Percentiles rank a stretch among this genome's conserved stretches.
phyloP scores from a whole-genome alignment of 2,797 vertebrate species.

The Vireo griseus region DNA sequence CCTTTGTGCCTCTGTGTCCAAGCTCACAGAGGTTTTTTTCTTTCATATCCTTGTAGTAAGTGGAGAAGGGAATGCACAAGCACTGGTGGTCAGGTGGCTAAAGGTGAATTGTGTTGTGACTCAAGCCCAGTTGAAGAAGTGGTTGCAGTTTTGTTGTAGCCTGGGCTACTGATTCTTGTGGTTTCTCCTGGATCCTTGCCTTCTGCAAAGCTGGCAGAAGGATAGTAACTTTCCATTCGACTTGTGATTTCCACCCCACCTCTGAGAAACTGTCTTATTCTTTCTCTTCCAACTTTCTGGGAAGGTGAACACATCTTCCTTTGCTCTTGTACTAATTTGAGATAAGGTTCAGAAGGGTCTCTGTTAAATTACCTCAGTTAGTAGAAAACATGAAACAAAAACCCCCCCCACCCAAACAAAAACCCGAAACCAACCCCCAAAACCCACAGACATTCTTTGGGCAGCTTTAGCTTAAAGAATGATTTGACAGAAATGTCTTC shows the following conservation, averaged over 20 bases:
- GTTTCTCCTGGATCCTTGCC: background rate
- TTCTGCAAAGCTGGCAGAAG: background rate
- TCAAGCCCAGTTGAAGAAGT: background rate
- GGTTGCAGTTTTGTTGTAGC: background rate
- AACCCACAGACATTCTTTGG: background rate
- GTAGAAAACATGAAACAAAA: background rate
- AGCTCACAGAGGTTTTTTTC: background rate
- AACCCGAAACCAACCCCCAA: fast-evolving
- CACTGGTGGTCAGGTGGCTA: background rate
- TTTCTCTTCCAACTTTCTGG: background rate
- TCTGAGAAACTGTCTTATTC: background rate
- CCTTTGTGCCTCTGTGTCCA: background rate
- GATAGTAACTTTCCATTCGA: background rate
- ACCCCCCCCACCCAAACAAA: background rate
- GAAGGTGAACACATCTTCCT: background rate
- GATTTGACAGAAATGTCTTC: background rate
- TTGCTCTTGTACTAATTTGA: background rate
- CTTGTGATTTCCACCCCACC: background rate
- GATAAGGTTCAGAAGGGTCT: background rate
- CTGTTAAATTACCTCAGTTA: background rate
- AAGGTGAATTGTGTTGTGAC: background rate
- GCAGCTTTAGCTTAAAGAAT: background rate
- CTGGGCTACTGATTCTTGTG: background rate
- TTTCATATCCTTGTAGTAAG: background rate
- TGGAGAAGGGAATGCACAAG: background rate